phyloP scores from a whole-genome alignment of 1,140 invertebrate species.

The Heliconius hewitsoni region DNA sequence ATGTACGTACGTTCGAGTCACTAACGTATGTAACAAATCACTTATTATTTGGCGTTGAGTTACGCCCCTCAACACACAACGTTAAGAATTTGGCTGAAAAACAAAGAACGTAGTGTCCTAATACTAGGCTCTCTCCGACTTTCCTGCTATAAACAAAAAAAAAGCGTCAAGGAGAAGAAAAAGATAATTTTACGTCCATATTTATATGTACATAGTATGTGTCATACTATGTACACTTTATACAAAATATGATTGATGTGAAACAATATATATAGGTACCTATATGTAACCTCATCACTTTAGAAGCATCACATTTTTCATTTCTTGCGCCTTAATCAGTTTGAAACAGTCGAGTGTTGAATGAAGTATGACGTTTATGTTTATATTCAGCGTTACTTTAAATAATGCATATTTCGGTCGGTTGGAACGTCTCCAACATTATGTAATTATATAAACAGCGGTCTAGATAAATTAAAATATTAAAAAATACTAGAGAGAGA shows the following conservation, averaged over 20 bases:
- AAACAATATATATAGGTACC: background rate
- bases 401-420: slow-evolving; percentile 15
- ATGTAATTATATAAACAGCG: slow-evolving; percentile 4
- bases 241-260: background rate
- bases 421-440: slow-evolving; percentile 17
- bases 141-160: no score
- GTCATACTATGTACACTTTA: no score
- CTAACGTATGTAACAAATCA: no score
- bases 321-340: slow-evolving; percentile 7
- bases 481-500: background rate
- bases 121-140: no score
- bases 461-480: background rate
- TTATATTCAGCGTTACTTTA: slow-evolving; percentile 13
- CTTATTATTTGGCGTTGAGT: no score
- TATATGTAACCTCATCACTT: background rate
- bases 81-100: no score
- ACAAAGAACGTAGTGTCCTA: no score
- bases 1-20: no score
- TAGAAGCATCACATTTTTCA: background rate
- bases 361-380: slow-evolving; percentile 8
- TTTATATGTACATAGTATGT: no score
- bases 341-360: slow-evolving; percentile 2
- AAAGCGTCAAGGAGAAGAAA: no score
- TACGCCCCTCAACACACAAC: no score
- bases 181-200: no score